Conservation (phyloP, 2,888 invertebrate genomes). For the Epirrhoe alternata region DNA sequence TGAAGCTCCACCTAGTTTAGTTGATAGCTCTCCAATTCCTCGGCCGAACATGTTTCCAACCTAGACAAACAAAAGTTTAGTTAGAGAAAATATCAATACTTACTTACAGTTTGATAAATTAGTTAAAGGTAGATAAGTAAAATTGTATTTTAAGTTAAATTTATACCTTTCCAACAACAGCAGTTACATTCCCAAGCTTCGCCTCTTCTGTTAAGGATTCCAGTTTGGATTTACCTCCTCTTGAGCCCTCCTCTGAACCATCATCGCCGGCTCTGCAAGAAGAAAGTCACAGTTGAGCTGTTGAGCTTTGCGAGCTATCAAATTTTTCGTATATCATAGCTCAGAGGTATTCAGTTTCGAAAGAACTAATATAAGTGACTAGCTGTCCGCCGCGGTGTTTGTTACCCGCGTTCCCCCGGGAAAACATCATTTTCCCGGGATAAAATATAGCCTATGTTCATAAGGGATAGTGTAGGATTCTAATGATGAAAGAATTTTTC, state of each 20-base stretch:
- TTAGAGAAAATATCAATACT: not conserved
- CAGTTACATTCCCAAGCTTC: conserved; percentile 91
- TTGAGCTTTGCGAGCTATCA: too few relatives aligned
- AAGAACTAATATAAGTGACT: too few relatives aligned
- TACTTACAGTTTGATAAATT: too few relatives aligned
- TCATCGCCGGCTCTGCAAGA: conserved; percentile 87
- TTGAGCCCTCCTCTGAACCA: conserved; percentile 83
- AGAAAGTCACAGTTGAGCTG: not conserved
- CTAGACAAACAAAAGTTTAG: conserved; percentile 64
- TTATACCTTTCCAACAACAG: conserved; percentile 91
- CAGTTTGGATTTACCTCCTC: conserved; percentile 77
- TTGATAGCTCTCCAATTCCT: conserved; percentile 95
- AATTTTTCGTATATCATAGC: too few relatives aligned
- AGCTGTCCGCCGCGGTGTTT: too few relatives aligned
- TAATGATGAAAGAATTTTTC: too few relatives aligned
- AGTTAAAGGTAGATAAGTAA: too few relatives aligned
- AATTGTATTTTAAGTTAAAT: conserved; percentile 7
- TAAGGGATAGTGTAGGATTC: too few relatives aligned
- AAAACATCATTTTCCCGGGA: too few relatives aligned
- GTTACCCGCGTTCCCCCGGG: too few relatives aligned
- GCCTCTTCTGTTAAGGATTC: conserved; percentile 83
- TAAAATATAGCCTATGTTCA: too few relatives aligned
- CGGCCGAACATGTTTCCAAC: conserved; percentile 96
- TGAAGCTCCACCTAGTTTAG: conserved; percentile 93
- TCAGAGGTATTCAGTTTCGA: too few relatives aligned